A percentile compares a stretch with the other conserved stretches of the same genome.
Evolutionary conservation across 2,113 vertebrate species (phyloP).

Genomic region (Octodon degus): DNA sequence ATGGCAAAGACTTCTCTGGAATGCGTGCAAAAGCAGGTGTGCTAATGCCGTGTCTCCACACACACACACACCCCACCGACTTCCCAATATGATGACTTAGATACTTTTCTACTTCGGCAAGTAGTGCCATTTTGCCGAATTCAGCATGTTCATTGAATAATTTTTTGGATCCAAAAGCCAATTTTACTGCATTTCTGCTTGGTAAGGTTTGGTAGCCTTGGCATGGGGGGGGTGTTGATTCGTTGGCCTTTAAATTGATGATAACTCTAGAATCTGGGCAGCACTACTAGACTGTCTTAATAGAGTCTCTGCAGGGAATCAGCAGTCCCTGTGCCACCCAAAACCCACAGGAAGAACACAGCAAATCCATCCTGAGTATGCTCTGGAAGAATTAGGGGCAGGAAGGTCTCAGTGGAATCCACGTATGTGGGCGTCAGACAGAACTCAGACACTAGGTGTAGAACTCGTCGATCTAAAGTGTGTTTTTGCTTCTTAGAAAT

Average conservation of each 20-base stretch:
- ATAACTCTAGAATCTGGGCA: constrained; percentile 64
- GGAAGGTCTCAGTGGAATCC: fast-evolving
- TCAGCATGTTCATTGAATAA: constrained; percentile 67
- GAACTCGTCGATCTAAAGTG: not conserved
- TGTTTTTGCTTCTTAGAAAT: not conserved
- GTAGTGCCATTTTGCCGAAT: constrained; percentile 62
- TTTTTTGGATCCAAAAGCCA: constrained; percentile 45
- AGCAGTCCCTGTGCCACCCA: fast-evolving
- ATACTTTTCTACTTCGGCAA: not conserved
- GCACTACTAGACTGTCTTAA: not conserved
- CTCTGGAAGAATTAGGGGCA: not conserved
- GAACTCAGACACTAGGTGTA: not conserved
- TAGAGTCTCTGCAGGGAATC: not conserved
- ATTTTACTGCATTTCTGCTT: constrained; percentile 61
- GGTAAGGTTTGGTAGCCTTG: constrained; percentile 74
- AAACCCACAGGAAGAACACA: not conserved
- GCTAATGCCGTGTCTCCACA: not conserved
- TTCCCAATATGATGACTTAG: constrained; percentile 60
- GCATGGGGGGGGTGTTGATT: constrained; percentile 48
- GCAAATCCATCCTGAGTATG: not conserved
- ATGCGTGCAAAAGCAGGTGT: not conserved
- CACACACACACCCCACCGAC: not conserved
- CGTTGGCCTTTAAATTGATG: constrained; percentile 16
- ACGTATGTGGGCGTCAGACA: fast-evolving
- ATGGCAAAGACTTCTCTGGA: not conserved